Base-by-base conservation (phyloP, 2,888 invertebrate genomes). In the Pachycephus smyrnensis region DNA sequence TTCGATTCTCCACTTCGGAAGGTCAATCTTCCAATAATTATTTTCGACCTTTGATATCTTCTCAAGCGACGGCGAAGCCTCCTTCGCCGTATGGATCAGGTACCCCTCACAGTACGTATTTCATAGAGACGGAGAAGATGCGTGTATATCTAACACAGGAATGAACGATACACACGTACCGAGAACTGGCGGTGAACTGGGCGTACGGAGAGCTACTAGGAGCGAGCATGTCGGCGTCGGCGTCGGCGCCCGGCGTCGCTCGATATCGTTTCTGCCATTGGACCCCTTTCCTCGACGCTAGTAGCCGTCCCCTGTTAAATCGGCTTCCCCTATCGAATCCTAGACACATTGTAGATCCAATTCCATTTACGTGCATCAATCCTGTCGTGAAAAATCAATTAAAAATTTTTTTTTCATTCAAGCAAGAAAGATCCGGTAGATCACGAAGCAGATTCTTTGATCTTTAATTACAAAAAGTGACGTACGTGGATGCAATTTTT, bases 211-310 rank as follows among this genome's bases (percentile, higher is more conserved):
- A 75, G 75, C 69, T 11, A 40, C 36, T 12, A 78, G 77, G 75
- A 80, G 81, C 73, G 81, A 77, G 78, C n/a, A 55, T 69, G 33
- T 71, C 80, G 82, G 71, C 79, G 80, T 36, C 78, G 82, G 87
- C 88, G 88, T 86, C 87, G 87, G 86, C 88, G 88, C 88, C 82
- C 77, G 79, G 81, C 80, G 77, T 84, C 87, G 89, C 88, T 89
- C 89, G 88, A 89, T 89, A 89, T 83, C 86, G 74, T 71, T 79
- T 69, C 75, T 80, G 76, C 71, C 73, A 79, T 80, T 68, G 73
- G 79, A 75, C 68, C 69, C 69, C 40, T 76, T 77, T 55, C 77
- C n/a, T 69, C 71, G 73, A 32, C 30, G 74, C n/a, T 73, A 55
- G 23, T 55, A 15, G 23, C 55, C 12, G 36, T 74, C 36, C 6